Evolutionary conservation across 1,140 invertebrate genomes (phyloP), one percentile per base, ranked within the genome.

Genomic region (Semibalanus balanoides): DNA sequence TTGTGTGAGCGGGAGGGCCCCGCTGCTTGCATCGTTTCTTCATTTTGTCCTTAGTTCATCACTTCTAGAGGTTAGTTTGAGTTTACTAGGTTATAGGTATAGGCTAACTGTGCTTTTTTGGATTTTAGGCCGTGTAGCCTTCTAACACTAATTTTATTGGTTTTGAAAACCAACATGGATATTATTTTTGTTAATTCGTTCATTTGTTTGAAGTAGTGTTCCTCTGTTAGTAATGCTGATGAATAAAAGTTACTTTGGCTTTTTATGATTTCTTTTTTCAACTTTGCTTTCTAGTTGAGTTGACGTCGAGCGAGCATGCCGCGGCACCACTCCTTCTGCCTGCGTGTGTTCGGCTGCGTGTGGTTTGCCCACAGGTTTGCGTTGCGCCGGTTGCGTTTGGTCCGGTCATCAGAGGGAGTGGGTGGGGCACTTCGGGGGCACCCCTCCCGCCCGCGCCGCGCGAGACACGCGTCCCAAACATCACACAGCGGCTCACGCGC

Each of bases 171-270:
- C 51, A 64, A 64, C 51, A 64, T 25, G 51, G 22, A 22, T 25
- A 64, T 25, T 64, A 64, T 64, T 64, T 64, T 64, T 64, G 51
- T 64, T 64, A 1, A 64, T 64, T 64, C 14, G 51, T 64, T 64
- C 51, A 64, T 64, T 64, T 64, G 51, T 64, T 64, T 64, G 51
- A 64, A 25, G 51, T 64, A 64, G 51, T 64, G 51, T 64, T 64
- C 22, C 51, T 64, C 51, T 64, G 51, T 64, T 64, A 64, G 51
- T 64, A 64, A 64, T 64, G 51, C 51, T 64, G 51, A 64, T 64
- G 51, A 64, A 64, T 64, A 64, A 64, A 64, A 64, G 51, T 64
- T 64, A 64, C 51, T 64, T 64, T 64, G 51, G 51, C 51, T 64
- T 64, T 64, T 64, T 64, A 64, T 64, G 11, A 64, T 64, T 64